A percentile compares a stretch with the other conserved stretches of the same genome.
These are phyloP conservation scores for Macrochelys suwanniensis DNA, from an alignment of 2,797 vertebrate species.

Conservation along the genomic window DNA sequence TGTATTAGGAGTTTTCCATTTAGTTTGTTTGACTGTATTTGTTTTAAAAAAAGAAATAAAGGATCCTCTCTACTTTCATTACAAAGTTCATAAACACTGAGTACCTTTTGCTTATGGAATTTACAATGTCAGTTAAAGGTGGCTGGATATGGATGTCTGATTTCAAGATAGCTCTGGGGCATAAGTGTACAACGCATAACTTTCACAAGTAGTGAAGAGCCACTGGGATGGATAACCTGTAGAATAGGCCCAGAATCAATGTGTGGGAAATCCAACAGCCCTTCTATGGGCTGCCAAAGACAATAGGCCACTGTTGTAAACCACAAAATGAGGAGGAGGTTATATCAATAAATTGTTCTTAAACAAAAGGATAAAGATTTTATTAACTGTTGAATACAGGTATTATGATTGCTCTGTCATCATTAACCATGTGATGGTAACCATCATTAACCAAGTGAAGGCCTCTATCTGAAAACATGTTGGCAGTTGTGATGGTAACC, in stretches of 20 bases:
- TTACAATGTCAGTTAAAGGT: neutral
- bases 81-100: neutral
- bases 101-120: neutral
- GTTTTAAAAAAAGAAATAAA: neutral
- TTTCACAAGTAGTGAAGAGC: neutral
- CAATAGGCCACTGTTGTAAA: neutral
- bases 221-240: neutral
- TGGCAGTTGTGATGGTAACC: rapidly evolving
- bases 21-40: neutral
- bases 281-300: no score
- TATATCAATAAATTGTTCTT: neutral
- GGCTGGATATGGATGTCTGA: neutral
- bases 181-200: neutral
- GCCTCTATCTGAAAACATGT: rapidly evolving
- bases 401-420: rapidly evolving
- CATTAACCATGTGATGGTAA: neutral
- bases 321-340: neutral
- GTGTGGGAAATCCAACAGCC: rapidly evolving
- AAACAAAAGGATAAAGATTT: neutral
- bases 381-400: neutral
- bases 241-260: neutral
- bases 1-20: neutral
- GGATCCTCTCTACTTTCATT: no score
- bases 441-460: no score
- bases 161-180: neutral